Percentiles rank a stretch among this genome's conserved stretches.
Conservation (phyloP, 2,888 invertebrate genomes). For the Amphipoea oculea region DNA sequence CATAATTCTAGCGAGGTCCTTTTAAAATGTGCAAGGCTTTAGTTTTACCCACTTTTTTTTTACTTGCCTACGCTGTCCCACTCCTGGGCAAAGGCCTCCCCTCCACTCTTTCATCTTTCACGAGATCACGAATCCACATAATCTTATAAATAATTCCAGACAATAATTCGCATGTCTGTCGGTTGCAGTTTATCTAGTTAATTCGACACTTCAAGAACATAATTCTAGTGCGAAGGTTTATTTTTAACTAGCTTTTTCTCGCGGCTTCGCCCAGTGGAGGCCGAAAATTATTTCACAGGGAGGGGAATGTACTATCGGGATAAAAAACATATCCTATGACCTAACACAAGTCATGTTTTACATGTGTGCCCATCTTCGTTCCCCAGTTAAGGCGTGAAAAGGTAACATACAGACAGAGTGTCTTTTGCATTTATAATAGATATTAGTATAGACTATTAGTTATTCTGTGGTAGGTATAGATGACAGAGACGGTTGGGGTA, state of each 20-base stretch:
- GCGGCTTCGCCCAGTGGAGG: too few relatives aligned
- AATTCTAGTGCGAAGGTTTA: too few relatives aligned
- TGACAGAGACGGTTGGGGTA: background rate
- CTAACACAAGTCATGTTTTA: background rate
- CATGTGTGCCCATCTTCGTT: background rate
- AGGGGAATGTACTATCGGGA: too few relatives aligned
- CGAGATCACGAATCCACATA: too few relatives aligned
- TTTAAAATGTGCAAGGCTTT: background rate
- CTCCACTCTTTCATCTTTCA: too few relatives aligned
- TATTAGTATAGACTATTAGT: background rate
- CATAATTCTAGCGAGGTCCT: background rate
- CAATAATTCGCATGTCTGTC: background rate
- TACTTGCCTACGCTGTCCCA: too few relatives aligned
- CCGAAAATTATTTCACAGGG: too few relatives aligned
- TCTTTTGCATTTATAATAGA: background rate
- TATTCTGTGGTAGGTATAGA: too few relatives aligned
- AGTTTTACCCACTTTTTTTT: background rate
- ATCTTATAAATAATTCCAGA: background rate
- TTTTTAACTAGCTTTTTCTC: too few relatives aligned
- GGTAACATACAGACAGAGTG: background rate
- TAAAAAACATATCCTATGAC: background rate
- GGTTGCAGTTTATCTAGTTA: slow-evolving; percentile 5
- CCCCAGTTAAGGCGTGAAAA: background rate
- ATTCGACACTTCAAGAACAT: background rate
- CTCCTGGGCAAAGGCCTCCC: too few relatives aligned